Conservation (phyloP, 1,140 invertebrate species). For the Drosophila trapezifrons region DNA sequence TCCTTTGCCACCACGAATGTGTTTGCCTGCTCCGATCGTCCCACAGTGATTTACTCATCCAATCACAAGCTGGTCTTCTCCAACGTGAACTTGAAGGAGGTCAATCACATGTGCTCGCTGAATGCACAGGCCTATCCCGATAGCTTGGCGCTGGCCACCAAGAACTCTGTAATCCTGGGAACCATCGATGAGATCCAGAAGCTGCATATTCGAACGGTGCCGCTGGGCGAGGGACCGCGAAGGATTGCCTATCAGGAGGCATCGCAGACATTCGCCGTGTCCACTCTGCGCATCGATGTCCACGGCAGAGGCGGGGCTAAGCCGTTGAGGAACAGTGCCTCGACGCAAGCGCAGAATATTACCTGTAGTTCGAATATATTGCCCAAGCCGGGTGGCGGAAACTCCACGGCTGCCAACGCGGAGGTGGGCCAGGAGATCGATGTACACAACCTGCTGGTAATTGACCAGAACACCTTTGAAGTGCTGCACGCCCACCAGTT, state of each 20-base stretch:
- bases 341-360: conserved; percentile 88
- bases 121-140: conserved; percentile 97
- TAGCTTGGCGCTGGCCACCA: conserved; percentile 96
- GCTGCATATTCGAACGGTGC: conserved; percentile 97
- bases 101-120: conserved; percentile 98
- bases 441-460: conserved; percentile 95
- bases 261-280: conserved; percentile 97
- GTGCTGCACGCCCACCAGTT: conserved; percentile 96
- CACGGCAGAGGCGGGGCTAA: conserved; percentile 89
- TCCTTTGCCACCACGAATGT: conserved; percentile 97
- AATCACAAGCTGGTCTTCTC: conserved; percentile 99
- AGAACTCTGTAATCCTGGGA: conserved; percentile 96
- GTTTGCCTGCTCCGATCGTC: conserved; percentile 99
- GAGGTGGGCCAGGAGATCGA: conserved; percentile 94
- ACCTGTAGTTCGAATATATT: conserved; percentile 85
- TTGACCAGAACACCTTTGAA: conserved; percentile 99
- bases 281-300: conserved; percentile 95
- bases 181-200: conserved; percentile 99
- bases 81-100: conserved; percentile 99
- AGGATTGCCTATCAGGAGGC: conserved; percentile 97
- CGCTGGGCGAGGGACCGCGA: conserved; percentile 95
- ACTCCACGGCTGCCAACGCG: conserved; percentile 84
- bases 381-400: conserved; percentile 80
- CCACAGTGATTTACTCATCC: conserved; percentile 99
- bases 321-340: conserved; percentile 90